phyloP scores from a whole-genome alignment of 2,888 invertebrate genomes.

The Achlya flavicornis region DNA sequence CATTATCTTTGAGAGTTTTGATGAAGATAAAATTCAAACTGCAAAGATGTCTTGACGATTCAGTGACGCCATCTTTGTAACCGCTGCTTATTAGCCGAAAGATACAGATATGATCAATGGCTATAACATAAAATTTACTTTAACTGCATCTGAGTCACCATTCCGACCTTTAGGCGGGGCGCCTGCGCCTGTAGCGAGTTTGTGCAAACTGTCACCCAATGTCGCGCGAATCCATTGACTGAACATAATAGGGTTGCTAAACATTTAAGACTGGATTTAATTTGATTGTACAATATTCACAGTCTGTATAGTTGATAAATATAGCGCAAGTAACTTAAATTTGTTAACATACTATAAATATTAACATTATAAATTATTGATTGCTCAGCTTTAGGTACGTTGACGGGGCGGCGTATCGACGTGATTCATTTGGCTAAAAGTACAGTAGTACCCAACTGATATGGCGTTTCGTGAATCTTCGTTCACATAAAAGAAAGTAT shows the following conservation, averaged over 20 bases:
- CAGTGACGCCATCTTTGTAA: background rate
- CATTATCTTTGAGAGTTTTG: too few species aligned
- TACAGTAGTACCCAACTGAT: too few species aligned
- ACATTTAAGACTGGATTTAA: background rate
- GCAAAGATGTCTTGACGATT: background rate
- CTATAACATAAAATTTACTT: slow-evolving; percentile 11
- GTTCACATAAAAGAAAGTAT: too few species aligned
- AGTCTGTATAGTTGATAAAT: too few species aligned
- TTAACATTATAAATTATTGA: too few species aligned
- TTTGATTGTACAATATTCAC: too few species aligned
- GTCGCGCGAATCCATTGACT: slow-evolving; percentile 57
- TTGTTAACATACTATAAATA: too few species aligned
- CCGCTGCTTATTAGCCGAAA: slow-evolving; percentile 3
- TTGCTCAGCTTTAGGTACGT: too few species aligned
- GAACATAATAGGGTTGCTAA: slow-evolving; percentile 47
- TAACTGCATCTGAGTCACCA: slow-evolving; percentile 34
- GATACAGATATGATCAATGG: slow-evolving; percentile 14
- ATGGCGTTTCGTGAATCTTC: too few species aligned
- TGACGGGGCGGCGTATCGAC: too few species aligned
- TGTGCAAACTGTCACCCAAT: slow-evolving; percentile 45
- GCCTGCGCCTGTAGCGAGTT: slow-evolving; percentile 54
- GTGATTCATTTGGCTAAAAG: too few species aligned
- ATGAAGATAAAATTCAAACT: background rate
- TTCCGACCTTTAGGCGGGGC: slow-evolving; percentile 51
- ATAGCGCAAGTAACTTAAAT: too few species aligned